Evolutionary conservation across 2,888 invertebrate species (phyloP).

Genomic region (Catocala fraxini): DNA sequence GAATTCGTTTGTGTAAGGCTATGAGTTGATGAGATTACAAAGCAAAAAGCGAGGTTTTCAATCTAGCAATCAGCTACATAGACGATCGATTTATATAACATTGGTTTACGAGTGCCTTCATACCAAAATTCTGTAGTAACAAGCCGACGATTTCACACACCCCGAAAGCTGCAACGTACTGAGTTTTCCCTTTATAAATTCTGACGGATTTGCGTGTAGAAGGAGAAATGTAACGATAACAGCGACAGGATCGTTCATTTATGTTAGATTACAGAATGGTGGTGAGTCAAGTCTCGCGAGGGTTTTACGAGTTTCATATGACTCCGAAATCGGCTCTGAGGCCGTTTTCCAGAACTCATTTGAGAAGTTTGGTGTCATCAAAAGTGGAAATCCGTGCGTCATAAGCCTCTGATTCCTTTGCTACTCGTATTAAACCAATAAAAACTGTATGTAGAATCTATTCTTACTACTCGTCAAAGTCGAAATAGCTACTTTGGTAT

Average conservation of each 20-base stretch:
- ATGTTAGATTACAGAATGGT: constrained; percentile 68
- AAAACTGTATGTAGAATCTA: constrained; percentile 30
- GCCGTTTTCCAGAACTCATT: constrained; percentile 77
- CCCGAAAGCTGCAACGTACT: constrained; percentile 71
- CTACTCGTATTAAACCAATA: constrained; percentile 42
- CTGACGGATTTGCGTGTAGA: constrained; percentile 74
- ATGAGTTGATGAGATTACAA: constrained; percentile 67
- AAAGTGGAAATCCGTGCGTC: constrained; percentile 66
- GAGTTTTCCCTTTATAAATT: constrained; percentile 70
- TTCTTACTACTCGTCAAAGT: constrained; percentile 28
- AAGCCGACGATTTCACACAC: constrained; percentile 65
- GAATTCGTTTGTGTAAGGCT: constrained; percentile 43
- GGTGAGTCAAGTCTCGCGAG: constrained; percentile 67
- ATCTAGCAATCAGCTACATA: constrained; percentile 79
- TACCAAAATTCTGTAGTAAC: constrained; percentile 61
- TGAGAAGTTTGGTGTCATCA: constrained; percentile 78
- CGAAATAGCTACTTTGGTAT: constrained; percentile 16
- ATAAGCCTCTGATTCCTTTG: constrained; percentile 50
- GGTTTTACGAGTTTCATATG: constrained; percentile 82
- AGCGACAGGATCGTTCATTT: constrained; percentile 77
- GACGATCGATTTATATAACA: constrained; percentile 79
- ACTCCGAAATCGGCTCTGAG: constrained; percentile 72
- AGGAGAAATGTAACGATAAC: constrained; percentile 78
- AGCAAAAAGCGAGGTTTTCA: constrained; percentile 72
- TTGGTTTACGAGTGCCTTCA: constrained; percentile 68